Conservation (phyloP, 2,888 invertebrate species). For the Hetaerina titia region DNA sequence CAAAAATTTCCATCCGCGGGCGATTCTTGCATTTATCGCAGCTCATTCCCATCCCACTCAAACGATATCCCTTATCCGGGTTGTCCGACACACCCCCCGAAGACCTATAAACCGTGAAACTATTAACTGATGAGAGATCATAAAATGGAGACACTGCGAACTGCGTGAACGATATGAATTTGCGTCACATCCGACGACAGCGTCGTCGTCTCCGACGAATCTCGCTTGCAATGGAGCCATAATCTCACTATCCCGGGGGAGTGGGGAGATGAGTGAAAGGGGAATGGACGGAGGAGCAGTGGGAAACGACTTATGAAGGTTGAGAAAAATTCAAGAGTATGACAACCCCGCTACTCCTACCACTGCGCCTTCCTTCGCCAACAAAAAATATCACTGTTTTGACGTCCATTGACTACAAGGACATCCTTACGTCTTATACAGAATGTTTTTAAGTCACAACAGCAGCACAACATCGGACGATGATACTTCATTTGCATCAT, state of each 20-base stretch:
- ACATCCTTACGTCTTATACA: not conserved
- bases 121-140: not conserved
- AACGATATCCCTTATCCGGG: not conserved
- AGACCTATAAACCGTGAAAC: not conserved
- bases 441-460: not conserved
- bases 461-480: not conserved
- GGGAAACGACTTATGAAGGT: not conserved
- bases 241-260: not conserved
- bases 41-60: not conserved
- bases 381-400: not conserved
- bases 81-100: not conserved
- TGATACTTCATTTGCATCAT: not conserved
- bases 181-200: not conserved
- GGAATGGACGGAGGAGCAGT: not conserved
- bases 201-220: not conserved
- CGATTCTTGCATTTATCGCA: not conserved
- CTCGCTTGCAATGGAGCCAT: no score
- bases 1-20: not conserved
- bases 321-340: not conserved
- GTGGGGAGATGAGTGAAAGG: not conserved
- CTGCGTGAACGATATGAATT: conserved; percentile 22
- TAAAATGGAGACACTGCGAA: not conserved
- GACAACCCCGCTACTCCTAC: not conserved
- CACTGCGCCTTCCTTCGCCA: not conserved
- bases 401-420: not conserved